A percentile compares a stretch with the other conserved stretches of the same genome.
These are phyloP conservation scores for Daphoenositta chrysoptera DNA, from an alignment of 2,113 vertebrate species.

Conservation along the genomic window DNA sequence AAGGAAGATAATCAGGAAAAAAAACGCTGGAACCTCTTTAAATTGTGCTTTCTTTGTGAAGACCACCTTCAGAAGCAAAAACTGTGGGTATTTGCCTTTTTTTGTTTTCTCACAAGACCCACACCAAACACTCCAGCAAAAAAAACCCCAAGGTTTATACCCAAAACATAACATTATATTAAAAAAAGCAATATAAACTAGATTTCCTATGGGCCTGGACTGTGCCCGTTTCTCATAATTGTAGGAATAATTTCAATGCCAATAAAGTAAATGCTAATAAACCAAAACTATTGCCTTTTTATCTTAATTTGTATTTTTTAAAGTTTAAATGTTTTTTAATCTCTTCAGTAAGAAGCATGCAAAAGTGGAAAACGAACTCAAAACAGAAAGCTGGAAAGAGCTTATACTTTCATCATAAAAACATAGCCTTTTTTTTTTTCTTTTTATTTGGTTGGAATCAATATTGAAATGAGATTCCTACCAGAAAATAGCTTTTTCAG, in stretches of 20 bases:
- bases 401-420: constrained; percentile 7
- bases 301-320: background rate
- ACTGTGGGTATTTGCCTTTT: background rate
- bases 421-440: background rate
- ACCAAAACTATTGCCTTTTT: background rate
- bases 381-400: constrained; percentile 11
- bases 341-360: background rate
- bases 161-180: background rate
- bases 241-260: background rate
- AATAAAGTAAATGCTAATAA: background rate
- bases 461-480: constrained; percentile 55
- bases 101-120: background rate
- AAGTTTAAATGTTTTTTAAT: background rate
- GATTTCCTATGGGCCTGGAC: background rate
- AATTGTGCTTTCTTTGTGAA: background rate
- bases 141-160: background rate
- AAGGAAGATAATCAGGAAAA: background rate
- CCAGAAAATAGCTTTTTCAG: constrained; percentile 67
- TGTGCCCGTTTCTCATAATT: background rate
- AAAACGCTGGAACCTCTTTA: background rate
- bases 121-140: background rate
- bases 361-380: background rate
- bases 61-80: background rate
- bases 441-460: background rate
- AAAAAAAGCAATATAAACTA: background rate